A percentile compares a stretch with the other conserved stretches of the same genome.
Evolutionary conservation across 2,113 vertebrate species (phyloP).

Genomic region (Marmota flaviventris): DNA sequence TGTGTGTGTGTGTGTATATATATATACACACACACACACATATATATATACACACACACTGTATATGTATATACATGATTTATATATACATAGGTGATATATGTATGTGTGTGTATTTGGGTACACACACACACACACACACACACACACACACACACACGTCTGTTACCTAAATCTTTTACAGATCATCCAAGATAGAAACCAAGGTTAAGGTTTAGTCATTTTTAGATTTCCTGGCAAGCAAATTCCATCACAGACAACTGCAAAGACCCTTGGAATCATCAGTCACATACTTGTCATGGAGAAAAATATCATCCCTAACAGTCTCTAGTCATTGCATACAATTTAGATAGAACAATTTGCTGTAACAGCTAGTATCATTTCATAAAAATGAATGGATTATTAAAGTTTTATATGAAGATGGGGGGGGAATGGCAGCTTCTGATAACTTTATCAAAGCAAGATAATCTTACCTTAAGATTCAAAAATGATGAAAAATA

Average conservation of each 20-base stretch:
- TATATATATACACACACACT: too few relatives aligned
- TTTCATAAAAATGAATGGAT: conserved; percentile 10
- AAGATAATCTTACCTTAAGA: conserved; percentile 16
- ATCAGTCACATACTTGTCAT: conserved; percentile 29
- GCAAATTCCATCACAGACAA: conserved; percentile 70
- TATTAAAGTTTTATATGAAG: conserved; percentile 41
- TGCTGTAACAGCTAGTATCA: conserved; percentile 24
- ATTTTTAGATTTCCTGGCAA: conserved; percentile 66
- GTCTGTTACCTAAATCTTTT: conserved; percentile 42
- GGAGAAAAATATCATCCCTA: conserved; percentile 11
- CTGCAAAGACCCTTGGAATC: conserved; percentile 58
- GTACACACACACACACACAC: not conserved
- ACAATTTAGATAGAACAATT: conserved; percentile 40
- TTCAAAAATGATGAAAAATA: conserved; percentile 51
- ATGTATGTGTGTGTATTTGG: not conserved
- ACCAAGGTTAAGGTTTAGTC: conserved; percentile 48
- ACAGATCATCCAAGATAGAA: conserved; percentile 37
- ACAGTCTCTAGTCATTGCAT: conserved; percentile 4
- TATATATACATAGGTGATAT: too few relatives aligned
- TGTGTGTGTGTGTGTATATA: too few relatives aligned
- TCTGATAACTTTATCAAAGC: conserved; percentile 59
- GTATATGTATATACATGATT: too few relatives aligned
- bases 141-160: not conserved
- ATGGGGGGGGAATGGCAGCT: not conserved
- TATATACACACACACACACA: too few relatives aligned